Percentiles rank a stretch among this genome's conserved stretches.
phyloP scores from a whole-genome alignment of 2,113 vertebrate species.

The Echinops telfairi region DNA sequence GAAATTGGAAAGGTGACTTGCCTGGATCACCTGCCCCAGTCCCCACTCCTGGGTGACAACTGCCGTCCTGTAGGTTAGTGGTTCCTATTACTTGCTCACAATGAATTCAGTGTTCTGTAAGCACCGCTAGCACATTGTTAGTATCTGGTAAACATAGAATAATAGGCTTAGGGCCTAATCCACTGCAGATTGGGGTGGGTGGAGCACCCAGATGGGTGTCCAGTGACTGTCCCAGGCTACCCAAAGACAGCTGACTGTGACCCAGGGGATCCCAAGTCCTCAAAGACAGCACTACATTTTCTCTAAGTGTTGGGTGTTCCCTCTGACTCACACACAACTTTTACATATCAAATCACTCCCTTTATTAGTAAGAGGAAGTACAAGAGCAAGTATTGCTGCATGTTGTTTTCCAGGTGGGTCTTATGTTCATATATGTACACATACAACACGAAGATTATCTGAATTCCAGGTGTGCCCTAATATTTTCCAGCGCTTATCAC shows the following conservation, averaged over 20 bases:
- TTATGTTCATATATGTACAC: not conserved
- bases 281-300: not conserved
- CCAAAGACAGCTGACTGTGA: not conserved
- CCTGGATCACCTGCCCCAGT: accelerated
- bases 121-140: not conserved
- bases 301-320: not conserved
- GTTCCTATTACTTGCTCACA: slow-evolving; percentile 8
- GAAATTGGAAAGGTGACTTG: not conserved
- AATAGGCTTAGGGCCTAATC: slow-evolving; percentile 62
- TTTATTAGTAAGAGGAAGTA: slow-evolving; percentile 42
- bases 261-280: not conserved
- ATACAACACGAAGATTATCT: not conserved
- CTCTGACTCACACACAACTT: slow-evolving; percentile 50
- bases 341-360: not conserved
- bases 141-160: slow-evolving; percentile 26
- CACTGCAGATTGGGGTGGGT: not conserved
- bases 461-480: not conserved
- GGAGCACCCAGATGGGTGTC: not conserved
- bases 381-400: not conserved
- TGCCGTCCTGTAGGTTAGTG: not conserved
- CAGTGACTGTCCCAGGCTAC: slow-evolving; percentile 1
- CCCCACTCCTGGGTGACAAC: not conserved
- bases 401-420: not conserved
- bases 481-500: not conserved
- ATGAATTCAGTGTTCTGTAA: not conserved